Evolutionary conservation across 2,888 invertebrate species (phyloP), one percentile per base, ranked within the genome.

Genomic region (Callosobruchus maculatus): DNA sequence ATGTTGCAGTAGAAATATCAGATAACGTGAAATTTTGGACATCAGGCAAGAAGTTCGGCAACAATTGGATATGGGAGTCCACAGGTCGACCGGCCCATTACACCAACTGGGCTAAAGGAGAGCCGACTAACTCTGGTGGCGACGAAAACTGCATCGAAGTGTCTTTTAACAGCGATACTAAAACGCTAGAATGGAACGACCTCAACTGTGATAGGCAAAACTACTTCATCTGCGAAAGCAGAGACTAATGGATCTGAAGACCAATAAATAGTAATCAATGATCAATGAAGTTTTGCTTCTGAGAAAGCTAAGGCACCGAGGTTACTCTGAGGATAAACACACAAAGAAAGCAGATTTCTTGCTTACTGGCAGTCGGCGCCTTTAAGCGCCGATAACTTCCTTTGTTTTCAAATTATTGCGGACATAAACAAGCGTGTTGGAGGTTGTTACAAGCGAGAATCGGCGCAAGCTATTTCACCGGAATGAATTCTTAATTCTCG

Each of bases 101-200:
- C 30, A 31, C 31, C n/a, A 72, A 72, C 5, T 72, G 72, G 72
- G 21, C 0, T n/a, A 22, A 22, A 4, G 69, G 21, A 5, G 31
- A 72, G 30, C 72, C 72, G 69, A 30, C 30, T 21, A 72, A 71
- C 5, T 22, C 20, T n/a, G 67, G 22, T 20, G 71, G 67, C 20
- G 22, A 7, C 0, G 71, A 71, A 22, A 71, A 71, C 18, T 71
- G 71, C 26, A 21, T 71, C 13, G 67, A 71, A 67, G 13, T 67
- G 0, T 20, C 20, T 18, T 22, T 21, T 9, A 26, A 67, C 9
- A 0, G 7, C 2, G 3, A 20, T n/a, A 22, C 4, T n/a, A 26
- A 22, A 20, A 49, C 49, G 13, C 13, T 49, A 18, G 20, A n/a
- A 22, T 71, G 71, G 71, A 71, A 71, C 20, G 71, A 71, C 67